phyloP scores from a whole-genome alignment of 1,140 invertebrate species.

The Zaprionus nigranus region DNA sequence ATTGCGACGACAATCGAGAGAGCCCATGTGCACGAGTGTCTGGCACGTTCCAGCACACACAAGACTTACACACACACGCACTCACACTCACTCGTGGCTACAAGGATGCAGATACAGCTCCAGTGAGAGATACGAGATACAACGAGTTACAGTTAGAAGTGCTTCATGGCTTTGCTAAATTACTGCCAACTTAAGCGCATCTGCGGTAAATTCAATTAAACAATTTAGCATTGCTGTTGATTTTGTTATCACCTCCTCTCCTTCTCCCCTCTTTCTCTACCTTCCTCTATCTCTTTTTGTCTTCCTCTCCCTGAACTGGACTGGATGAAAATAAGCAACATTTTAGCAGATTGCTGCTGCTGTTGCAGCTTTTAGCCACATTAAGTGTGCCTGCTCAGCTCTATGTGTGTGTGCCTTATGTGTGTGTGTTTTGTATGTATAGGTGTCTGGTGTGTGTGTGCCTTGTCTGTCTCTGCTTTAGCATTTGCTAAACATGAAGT shows the following conservation, averaged over 20 bases:
- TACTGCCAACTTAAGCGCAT: slow-evolving; percentile 80
- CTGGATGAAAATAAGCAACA: slow-evolving; percentile 59
- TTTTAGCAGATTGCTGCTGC: slow-evolving; percentile 53
- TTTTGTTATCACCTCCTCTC: slow-evolving; percentile 52
- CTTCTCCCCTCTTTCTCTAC: background rate
- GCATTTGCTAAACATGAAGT: slow-evolving; percentile 76
- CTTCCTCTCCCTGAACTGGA: background rate
- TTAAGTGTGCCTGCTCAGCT: slow-evolving; percentile 38
- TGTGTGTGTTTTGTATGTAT: slow-evolving; percentile 19
- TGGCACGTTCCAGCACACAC: slow-evolving; percentile 47
- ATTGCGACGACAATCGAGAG: slow-evolving; percentile 64
- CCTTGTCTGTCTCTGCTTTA: slow-evolving; percentile 42
- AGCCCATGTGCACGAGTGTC: slow-evolving; percentile 64
- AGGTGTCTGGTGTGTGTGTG: slow-evolving; percentile 23
- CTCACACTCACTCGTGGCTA: slow-evolving; percentile 9
- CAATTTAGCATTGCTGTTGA: slow-evolving; percentile 79
- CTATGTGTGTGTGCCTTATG: slow-evolving; percentile 31
- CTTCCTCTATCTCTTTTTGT: background rate
- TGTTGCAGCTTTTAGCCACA: slow-evolving; percentile 57
- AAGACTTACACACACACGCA: background rate
- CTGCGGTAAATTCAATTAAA: slow-evolving; percentile 82
- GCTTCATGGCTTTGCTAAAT: slow-evolving; percentile 73
- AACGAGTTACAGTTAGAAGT: slow-evolving; percentile 52
- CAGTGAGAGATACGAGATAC: background rate
- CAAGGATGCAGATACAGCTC: slow-evolving; percentile 31